Evolutionary conservation across 1,140 invertebrate genomes (phyloP).

Genomic region (Heliconius nattereri): DNA sequence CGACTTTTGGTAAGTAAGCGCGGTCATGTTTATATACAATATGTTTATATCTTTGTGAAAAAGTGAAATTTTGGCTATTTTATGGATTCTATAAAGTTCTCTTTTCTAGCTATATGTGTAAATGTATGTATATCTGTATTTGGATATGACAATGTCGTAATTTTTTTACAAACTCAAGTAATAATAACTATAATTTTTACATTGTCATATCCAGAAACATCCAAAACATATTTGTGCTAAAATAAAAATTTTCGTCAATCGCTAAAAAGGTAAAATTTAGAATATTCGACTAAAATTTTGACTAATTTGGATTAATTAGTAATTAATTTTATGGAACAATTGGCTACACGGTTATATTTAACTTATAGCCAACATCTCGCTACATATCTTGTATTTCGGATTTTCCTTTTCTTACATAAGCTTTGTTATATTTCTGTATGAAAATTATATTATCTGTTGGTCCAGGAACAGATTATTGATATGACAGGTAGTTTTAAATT

Average conservation of each 20-base stretch:
- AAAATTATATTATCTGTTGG: neutral
- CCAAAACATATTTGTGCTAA: too few relatives aligned
- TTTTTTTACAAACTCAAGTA: too few relatives aligned
- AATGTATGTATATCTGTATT: conserved; percentile 12
- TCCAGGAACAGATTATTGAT: neutral
- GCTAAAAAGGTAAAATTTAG: neutral
- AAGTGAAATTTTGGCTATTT: conserved; percentile 47
- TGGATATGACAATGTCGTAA: neutral
- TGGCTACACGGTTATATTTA: neutral
- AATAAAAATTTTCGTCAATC: neutral
- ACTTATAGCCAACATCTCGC: conserved; percentile 35
- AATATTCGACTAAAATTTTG: too few relatives aligned
- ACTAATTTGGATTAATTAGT: too few relatives aligned
- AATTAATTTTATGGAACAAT: neutral
- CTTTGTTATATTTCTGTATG: conserved; percentile 20
- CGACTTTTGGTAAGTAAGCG: conserved; percentile 67
- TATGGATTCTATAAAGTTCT: neutral
- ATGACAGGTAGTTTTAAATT: neutral
- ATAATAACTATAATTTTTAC: neutral
- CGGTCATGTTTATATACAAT: conserved; percentile 63
- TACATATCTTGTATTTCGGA: conserved; percentile 13
- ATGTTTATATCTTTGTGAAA: conserved; percentile 40
- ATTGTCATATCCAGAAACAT: neutral
- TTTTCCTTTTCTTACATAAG: conserved; percentile 11
- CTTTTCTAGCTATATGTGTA: neutral